A percentile compares a stretch with the other conserved stretches of the same genome.
Evolutionary conservation across 2,797 vertebrate species (phyloP).

Genomic region (Thamnophis elegans): DNA sequence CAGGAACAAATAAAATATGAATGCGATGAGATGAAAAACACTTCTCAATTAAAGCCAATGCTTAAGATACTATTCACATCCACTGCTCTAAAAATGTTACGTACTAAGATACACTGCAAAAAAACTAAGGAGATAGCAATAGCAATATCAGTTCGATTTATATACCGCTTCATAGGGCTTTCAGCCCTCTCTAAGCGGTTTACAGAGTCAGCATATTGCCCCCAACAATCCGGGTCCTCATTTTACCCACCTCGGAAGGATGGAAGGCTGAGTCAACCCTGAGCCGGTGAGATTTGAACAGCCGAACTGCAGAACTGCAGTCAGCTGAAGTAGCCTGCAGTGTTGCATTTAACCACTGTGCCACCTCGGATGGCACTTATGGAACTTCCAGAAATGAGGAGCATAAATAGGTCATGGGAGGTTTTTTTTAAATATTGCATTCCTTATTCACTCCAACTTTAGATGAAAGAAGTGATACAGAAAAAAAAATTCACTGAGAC

Average conservation of each 20-base stretch:
- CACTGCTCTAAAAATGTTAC: slow-evolving; percentile 37
- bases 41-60: slow-evolving; percentile 39
- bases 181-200: too few relatives aligned
- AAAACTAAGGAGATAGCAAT: slow-evolving; percentile 45
- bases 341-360: too few relatives aligned
- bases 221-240: too few relatives aligned
- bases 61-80: slow-evolving; percentile 55
- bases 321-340: too few relatives aligned
- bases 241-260: too few relatives aligned
- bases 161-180: too few relatives aligned
- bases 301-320: too few relatives aligned
- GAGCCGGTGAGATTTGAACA: too few relatives aligned
- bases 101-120: slow-evolving; percentile 39
- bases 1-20: slow-evolving; percentile 36
- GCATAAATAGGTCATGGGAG: slow-evolving; percentile 52
- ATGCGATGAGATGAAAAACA: slow-evolving; percentile 22
- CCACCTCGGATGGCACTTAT: too few relatives aligned
- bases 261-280: too few relatives aligned
- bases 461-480: slow-evolving; percentile 44
- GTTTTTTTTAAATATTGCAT: slow-evolving; percentile 51
- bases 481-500: not conserved
- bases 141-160: too few relatives aligned
- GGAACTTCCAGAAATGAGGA: slow-evolving; percentile 57
- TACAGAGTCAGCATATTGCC: too few relatives aligned
- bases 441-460: slow-evolving; percentile 10